Base-by-base conservation (phyloP, 2,888 invertebrate genomes). In the Sphaeridia pumilis region DNA sequence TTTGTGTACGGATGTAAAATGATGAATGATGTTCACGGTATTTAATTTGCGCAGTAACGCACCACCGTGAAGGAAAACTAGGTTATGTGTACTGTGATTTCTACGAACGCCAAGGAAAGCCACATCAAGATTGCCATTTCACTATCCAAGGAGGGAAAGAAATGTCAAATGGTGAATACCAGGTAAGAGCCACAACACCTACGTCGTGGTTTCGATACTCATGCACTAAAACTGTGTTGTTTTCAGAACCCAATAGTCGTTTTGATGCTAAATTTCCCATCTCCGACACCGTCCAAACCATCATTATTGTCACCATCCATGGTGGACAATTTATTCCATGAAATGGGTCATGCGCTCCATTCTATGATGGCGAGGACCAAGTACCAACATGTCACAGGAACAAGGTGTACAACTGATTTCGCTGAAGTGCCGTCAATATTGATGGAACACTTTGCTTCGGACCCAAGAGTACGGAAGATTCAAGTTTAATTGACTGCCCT, bases 341-440 rank as follows among this genome's bases (percentile, higher is more conserved):
- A 98, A 76, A 84, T 93, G 83, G 98, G 98, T 0, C 98, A 98
- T 74, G 98, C 97, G 17, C 83, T 97, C 79, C 98, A 98, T 73
- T 94, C 95, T 20, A 95, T 98, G 93, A 73, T 98, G 62, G 98
- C 90, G 2, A 78, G 94, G 58, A 94, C 95, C 0, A 78, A 80
- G 56, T 89, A 94, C 73, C 98, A 98, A 72, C 97, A 98, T 73
- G 92, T 97, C 42, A 86, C 94, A 3, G 95, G 97, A 56, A 99
- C 98, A 1, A 77, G 98, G 52, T 97, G 95, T 70, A 81, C 89
- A 60, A 95, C 97, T 3, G 98, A 99, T 75, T 87, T 98, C 69
- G 97, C 98, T 1, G 98, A 99, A 77, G 88, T 98, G 38, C 98
- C 98, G 5, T 94, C 94, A n/a, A 85, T 95, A 55, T 76, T 98